phyloP scores from a whole-genome alignment of 2,113 vertebrate genomes.

The Catagonus wagneri region DNA sequence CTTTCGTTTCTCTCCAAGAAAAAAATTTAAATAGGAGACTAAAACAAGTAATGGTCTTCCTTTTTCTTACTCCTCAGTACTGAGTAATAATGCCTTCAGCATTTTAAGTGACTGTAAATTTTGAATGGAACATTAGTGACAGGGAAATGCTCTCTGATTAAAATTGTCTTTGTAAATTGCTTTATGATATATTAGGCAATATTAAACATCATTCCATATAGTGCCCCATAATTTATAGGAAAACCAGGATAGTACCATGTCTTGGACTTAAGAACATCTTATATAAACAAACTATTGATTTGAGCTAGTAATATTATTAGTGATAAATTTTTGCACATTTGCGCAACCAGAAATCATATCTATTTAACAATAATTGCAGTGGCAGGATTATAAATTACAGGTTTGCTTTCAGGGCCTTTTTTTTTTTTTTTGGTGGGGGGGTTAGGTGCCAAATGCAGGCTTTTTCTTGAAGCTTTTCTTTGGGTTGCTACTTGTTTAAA shows the following conservation, averaged over 20 bases:
- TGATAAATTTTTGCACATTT: constrained; percentile 42
- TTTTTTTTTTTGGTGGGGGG: constrained; percentile 30
- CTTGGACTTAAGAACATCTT: constrained; percentile 19
- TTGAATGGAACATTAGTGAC: constrained; percentile 48
- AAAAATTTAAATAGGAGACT: constrained; percentile 80
- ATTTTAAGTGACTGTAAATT: constrained; percentile 69
- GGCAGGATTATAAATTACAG: constrained; percentile 57
- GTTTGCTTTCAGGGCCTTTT: constrained; percentile 22
- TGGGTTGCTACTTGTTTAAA: constrained; percentile 73
- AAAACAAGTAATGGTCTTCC: constrained; percentile 74
- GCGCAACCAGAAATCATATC: constrained; percentile 32
- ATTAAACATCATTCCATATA: constrained; percentile 58
- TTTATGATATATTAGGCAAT: constrained; percentile 41
- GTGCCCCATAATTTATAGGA: constrained; percentile 24
- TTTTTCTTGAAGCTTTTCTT: constrained; percentile 73
- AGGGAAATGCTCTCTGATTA: constrained; percentile 56
- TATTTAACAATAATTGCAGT: constrained; percentile 56
- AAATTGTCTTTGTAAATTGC: constrained; percentile 62
- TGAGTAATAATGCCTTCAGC: constrained; percentile 63
- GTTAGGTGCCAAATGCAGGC: constrained; percentile 55
- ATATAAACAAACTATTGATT: not conserved
- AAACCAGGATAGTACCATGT: constrained; percentile 11
- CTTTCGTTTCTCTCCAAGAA: constrained; percentile 84
- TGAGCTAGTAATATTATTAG: not conserved
- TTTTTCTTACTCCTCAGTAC: constrained; percentile 63